These are phyloP conservation scores for Sogatella furcifera DNA, from an alignment of 1,140 invertebrate genomes.

Conservation along the genomic window DNA sequence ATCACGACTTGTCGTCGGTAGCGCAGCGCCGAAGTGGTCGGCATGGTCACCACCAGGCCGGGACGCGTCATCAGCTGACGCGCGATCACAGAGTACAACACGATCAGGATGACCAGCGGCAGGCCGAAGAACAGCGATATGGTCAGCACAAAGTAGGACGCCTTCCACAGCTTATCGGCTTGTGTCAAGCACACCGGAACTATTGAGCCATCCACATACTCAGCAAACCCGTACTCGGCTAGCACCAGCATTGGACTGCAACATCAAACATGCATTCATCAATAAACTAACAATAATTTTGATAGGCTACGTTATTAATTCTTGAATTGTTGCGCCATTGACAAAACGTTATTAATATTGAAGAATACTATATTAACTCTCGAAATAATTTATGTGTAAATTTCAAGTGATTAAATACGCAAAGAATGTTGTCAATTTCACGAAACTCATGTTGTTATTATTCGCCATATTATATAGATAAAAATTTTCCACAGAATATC, in stretches of 20 bases:
- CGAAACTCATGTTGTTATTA: too few species aligned
- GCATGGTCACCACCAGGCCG: conserved; percentile 40
- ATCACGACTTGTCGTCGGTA: conserved; percentile 48
- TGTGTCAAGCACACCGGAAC: conserved; percentile 63
- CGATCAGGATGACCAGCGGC: conserved; percentile 65
- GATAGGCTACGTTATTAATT: too few species aligned
- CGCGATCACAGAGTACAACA: conserved; percentile 73
- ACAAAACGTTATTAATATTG: too few species aligned
- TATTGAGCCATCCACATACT: conserved; percentile 55
- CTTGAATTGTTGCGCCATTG: too few species aligned
- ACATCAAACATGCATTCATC: conserved; percentile 24
- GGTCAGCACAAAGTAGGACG: conserved; percentile 65
- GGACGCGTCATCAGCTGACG: conserved; percentile 69
- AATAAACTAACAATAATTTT: neutral
- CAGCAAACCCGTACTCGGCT: conserved; percentile 53
- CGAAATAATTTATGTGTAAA: too few species aligned
- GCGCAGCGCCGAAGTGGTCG: conserved; percentile 20
- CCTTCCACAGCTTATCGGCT: conserved; percentile 58
- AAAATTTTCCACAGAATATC: too few species aligned
- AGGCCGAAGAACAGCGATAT: conserved; percentile 74
- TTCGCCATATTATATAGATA: too few species aligned
- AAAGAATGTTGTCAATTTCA: too few species aligned
- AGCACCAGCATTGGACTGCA: conserved; percentile 70
- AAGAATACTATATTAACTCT: too few species aligned
- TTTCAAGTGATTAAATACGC: too few species aligned